These are phyloP conservation scores for Thymallus thymallus DNA, from an alignment of 2,113 vertebrate species.

Conservation along the genomic window DNA sequence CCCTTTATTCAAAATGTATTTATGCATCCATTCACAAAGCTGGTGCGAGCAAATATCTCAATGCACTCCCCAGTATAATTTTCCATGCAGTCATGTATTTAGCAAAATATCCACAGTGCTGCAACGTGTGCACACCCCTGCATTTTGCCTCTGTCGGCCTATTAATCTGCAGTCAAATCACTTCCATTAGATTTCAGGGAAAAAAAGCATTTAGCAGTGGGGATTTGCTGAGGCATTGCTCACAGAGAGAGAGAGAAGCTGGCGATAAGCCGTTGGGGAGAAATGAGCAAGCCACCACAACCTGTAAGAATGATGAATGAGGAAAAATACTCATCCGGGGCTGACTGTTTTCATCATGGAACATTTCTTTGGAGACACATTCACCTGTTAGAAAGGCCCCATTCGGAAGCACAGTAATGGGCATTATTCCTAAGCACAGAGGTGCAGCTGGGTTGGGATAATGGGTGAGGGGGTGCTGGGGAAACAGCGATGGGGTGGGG, in stretches of 20 bases:
- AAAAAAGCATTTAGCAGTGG: conserved; percentile 67
- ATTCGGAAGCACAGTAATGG: conserved; percentile 56
- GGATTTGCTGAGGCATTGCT: conserved; percentile 66
- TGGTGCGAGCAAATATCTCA: too few relatives aligned
- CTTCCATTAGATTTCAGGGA: conserved; percentile 69
- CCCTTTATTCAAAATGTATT: too few relatives aligned
- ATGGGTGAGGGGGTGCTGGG: neutral
- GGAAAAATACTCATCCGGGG: conserved; percentile 68
- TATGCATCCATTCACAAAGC: too few relatives aligned
- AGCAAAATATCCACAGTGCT: conserved; percentile 56
- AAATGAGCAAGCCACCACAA: conserved; percentile 60
- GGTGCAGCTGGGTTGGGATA: conserved; percentile 32
- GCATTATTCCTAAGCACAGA: conserved; percentile 58
- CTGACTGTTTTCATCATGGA: conserved; percentile 70
- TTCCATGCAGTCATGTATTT: conserved; percentile 46
- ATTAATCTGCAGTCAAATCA: conserved; percentile 75
- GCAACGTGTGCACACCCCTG: conserved; percentile 33
- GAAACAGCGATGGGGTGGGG: conserved; percentile 27
- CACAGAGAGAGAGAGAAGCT: conserved; percentile 45
- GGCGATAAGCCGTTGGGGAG: conserved; percentile 66
- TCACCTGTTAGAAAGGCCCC: conserved; percentile 72
- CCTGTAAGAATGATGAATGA: conserved; percentile 75
- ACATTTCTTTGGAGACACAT: conserved; percentile 73
- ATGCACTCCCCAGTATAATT: conserved; percentile 33
- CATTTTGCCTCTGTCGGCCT: conserved; percentile 59